Conservation (phyloP, 2,797 vertebrate species). For the Squalus acanthias region DNA sequence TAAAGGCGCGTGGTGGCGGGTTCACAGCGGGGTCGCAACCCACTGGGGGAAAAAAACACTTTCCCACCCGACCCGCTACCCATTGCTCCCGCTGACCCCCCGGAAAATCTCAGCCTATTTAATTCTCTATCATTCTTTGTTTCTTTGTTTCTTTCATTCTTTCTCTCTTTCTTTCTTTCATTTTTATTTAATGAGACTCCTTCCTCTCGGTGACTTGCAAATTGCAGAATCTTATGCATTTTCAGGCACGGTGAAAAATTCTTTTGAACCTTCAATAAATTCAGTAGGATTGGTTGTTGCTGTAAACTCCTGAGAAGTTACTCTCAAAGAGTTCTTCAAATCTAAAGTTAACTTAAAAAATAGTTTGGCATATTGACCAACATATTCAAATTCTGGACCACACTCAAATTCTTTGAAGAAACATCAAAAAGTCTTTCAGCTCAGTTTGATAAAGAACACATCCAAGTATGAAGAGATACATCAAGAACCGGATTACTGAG, state of each 20-base stretch:
- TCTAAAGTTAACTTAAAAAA: neutral
- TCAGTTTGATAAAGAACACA: neutral
- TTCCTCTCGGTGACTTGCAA: neutral
- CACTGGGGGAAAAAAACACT: too few species aligned
- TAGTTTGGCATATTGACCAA: neutral
- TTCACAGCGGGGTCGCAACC: too few species aligned
- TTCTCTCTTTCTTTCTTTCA: neutral
- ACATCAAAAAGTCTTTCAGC: neutral
- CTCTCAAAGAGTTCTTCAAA: neutral
- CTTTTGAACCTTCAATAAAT: neutral
- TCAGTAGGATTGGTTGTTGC: neutral
- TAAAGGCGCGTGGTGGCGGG: too few species aligned
- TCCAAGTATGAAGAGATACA: neutral
- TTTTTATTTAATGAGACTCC: neutral
- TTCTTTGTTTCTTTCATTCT: neutral
- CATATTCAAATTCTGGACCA: neutral
- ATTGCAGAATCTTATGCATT: neutral
- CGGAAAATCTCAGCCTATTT: too few species aligned
- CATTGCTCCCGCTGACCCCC: too few species aligned
- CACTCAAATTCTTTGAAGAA: neutral
- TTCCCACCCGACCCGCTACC: too few species aligned
- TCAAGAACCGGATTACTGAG: neutral
- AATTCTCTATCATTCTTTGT: too few species aligned
- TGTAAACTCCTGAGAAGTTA: neutral
- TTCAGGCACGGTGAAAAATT: neutral